These are phyloP conservation scores for Cephalopterus ornatus DNA, from an alignment of 2,113 vertebrate species.

Conservation along the genomic window DNA sequence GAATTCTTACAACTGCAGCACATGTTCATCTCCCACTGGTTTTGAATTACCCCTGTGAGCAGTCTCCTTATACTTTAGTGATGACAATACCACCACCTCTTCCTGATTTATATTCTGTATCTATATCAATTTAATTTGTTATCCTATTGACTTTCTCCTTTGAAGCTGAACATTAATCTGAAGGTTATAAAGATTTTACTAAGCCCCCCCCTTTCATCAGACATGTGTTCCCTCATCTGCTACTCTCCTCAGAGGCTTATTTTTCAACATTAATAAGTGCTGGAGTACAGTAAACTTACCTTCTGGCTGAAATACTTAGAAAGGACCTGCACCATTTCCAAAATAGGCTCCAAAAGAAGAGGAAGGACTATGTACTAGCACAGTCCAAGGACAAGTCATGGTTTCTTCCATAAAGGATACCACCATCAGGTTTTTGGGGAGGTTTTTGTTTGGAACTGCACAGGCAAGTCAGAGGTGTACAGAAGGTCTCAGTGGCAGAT, in stretches of 20 bases:
- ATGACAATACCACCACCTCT: neutral
- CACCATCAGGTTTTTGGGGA: neutral
- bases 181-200: slow-evolving; percentile 45
- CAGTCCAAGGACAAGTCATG: neutral
- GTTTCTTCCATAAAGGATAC: neutral
- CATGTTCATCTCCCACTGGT: neutral
- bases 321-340: neutral
- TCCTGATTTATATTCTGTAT: slow-evolving; percentile 33
- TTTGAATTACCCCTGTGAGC: neutral
- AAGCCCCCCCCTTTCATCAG: neutral
- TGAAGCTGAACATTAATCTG: slow-evolving; percentile 44
- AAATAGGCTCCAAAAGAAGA: neutral
- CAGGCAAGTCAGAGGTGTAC: neutral
- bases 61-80: neutral
- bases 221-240: slow-evolving; percentile 32
- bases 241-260: slow-evolving; percentile 3
- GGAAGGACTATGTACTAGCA: neutral
- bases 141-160: slow-evolving; percentile 40
- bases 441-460: neutral
- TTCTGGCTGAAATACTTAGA: slow-evolving; percentile 14
- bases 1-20: neutral
- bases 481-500: neutral
- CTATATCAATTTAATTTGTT: slow-evolving; percentile 31
- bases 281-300: neutral
- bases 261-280: slow-evolving; percentile 38